Conservation (phyloP, 1,140 invertebrate species). For the Drosophila pectinifera region DNA sequence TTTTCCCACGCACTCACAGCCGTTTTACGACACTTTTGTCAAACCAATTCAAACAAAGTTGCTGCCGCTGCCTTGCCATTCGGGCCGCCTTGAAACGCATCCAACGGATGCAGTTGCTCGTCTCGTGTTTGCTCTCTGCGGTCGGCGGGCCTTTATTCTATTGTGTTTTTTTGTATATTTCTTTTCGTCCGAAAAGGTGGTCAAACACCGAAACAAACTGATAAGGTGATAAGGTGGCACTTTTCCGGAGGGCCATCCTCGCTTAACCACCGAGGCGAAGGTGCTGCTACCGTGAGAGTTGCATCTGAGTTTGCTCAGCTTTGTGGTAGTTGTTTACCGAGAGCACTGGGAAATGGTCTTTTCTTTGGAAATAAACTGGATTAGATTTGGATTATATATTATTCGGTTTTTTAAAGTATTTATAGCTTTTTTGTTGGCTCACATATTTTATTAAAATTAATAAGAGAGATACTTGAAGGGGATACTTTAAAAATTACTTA, state of each 20-base stretch:
- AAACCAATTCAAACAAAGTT: constrained; percentile 37
- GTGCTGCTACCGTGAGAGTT: constrained; percentile 66
- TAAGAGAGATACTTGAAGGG: too few relatives aligned
- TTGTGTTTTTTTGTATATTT: constrained; percentile 19
- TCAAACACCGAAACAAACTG: constrained; percentile 57
- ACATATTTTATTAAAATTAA: too few relatives aligned
- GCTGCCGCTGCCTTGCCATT: constrained; percentile 45
- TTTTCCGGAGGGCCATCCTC: constrained; percentile 1
- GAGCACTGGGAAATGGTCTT: constrained; percentile 10
- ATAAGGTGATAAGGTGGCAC: constrained; percentile 59
- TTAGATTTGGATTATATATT: too few relatives aligned
- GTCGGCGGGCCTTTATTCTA: constrained; percentile 43
- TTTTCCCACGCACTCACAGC: constrained; percentile 68
- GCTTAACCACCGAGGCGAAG: constrained; percentile 11
- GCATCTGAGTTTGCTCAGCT: constrained; percentile 66
- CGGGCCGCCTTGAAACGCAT: constrained; percentile 53
- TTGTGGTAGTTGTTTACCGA: constrained; percentile 41
- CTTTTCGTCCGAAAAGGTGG: constrained; percentile 45
- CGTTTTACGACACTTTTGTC: constrained; percentile 70
- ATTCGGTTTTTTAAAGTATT: too few relatives aligned
- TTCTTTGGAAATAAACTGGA: background rate
- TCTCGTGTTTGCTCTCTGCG: constrained; percentile 48
- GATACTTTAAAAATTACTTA: too few relatives aligned
- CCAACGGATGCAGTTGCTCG: constrained; percentile 63
- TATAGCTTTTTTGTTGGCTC: too few relatives aligned